Percentiles rank a stretch among this genome's conserved stretches.
These are phyloP conservation scores for Oscheius sp. DNA, from an alignment of 2,888 invertebrate genomes.

Conservation along the genomic window DNA sequence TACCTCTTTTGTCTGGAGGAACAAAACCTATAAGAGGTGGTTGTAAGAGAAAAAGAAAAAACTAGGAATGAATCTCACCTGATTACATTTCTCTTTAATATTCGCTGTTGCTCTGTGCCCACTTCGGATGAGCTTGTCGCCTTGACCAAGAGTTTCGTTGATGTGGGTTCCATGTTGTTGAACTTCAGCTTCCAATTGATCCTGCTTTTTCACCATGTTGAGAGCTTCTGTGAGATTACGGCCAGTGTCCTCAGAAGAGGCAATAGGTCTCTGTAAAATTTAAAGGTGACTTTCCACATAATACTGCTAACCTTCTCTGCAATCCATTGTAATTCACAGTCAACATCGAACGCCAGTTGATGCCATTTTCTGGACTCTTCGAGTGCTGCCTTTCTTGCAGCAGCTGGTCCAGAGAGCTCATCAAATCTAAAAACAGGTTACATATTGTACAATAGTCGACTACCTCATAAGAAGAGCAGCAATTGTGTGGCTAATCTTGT, in stretches of 20 bases:
- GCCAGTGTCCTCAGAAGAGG: conserved; percentile 81
- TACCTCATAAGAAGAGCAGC: conserved; percentile 47
- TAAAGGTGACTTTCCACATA: neutral
- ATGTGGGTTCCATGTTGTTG: conserved; percentile 87
- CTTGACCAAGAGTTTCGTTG: conserved; percentile 85
- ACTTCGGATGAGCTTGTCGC: conserved; percentile 82
- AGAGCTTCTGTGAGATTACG: conserved; percentile 91
- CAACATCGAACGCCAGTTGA: conserved; percentile 91
- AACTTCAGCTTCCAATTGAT: conserved; percentile 87
- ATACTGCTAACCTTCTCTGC: conserved; percentile 80
- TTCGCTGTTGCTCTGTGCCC: conserved; percentile 85
- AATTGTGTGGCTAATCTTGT: conserved; percentile 79
- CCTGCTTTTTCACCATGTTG: conserved; percentile 90
- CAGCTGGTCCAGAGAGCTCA: conserved; percentile 80
- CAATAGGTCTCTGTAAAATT: conserved; percentile 79
- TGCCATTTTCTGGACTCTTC: conserved; percentile 90
- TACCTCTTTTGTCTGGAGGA: conserved; percentile 14
- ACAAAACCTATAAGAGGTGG: conserved; percentile 10
- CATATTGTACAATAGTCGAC: neutral
- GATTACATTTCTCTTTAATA: conserved; percentile 83
- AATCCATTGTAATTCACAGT: conserved; percentile 94
- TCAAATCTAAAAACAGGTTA: conserved; percentile 76
- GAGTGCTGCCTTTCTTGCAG: conserved; percentile 74
- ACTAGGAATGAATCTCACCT: conserved; percentile 75
- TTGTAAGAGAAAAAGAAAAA: neutral